Base-by-base conservation (phyloP, 2,888 invertebrate genomes). In the Desoria tigrina region DNA sequence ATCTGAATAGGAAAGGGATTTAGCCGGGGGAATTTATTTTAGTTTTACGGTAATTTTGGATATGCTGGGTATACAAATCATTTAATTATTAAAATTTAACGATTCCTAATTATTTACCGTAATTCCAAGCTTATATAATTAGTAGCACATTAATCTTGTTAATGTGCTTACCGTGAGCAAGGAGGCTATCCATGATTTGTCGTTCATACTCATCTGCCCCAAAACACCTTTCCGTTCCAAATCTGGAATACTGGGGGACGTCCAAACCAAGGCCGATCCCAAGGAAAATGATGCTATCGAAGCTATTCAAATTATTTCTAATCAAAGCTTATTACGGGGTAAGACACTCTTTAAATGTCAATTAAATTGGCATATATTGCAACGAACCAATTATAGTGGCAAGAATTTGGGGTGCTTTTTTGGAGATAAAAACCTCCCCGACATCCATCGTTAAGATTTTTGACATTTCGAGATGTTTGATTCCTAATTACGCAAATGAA, bases 141-240 rank as follows among this genome's bases (percentile, higher is more conserved):
- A 32, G 32, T n/a, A n/a, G n/a, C n/a, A n/a, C n/a, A n/a, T 11
- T 32, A 32, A 32, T 45, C 16, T 9, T 2, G 7, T 14, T 21
- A n/a, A 32, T n/a, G n/a, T n/a, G 6, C 62, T 42, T 62, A 73
- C 72, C 11, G 74, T 71, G n/a, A 86, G 82, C 2, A 84, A 77
- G 50, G 84, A 85, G 0, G 84, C 84, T 14, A 87, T 77, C 80
- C 87, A 82, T 0, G 86, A 84, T 2, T 81, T 79, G 55, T 82
- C 82, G 0, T 82, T 78, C 23, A 81, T 78, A 16, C 82, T 81
- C 80, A 87, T 28, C 1, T 42, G 54, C 14, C 64, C 73, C 11
- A 73, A 66, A 11, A 27, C 53, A 9, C 37, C 26, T 2, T 21
- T 39, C 14, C 28, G 53, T 21, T 71, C 67, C 27, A 74, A 49